Base-by-base conservation (phyloP, 2,797 vertebrate species). In the Cyprinella venusta region DNA sequence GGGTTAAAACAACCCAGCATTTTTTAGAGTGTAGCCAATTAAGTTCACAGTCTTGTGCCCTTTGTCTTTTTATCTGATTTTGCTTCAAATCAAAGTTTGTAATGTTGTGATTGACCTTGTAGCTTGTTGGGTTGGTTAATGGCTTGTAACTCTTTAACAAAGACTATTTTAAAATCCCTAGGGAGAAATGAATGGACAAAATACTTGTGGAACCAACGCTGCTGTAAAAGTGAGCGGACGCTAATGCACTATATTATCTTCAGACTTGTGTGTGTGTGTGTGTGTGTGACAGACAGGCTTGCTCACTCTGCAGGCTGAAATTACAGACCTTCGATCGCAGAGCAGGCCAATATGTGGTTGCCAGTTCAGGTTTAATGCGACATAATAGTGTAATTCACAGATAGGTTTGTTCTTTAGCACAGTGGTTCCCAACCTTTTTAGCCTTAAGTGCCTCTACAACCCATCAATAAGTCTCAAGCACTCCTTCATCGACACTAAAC, bases 321-420 rank as follows among this genome's bases (percentile, higher is more conserved):
- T 91, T 86, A 90, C 87, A 92, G 88, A 68, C 74, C 63, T 38
- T 45, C 8, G 48, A 88, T 70, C 69, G 87, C 72, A 86, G 86
- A 90, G 72, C 48, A 12, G 85, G 81, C 84, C 82, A 79, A 68
- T 84, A 85, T 85, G 89, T 79, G 79, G 88, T 68, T 24, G 77
- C 68, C 65, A 18, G 87, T 59, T 21, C 19, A 54, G 3, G 52
- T 54, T 79, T 79, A 77, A 50, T 54, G 38, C 88, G 61, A 78
- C 80, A 80, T 65, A 26, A 75, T 86, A 83, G 50, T 80, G 48
- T 26, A 56, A 45, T 84, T 84, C 13, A 12, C n/a, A 38, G 61
- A 69, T 8, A 40, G 7, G 50, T 52, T 52, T 52, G 18, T 52
- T 52, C 50, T 52, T 7, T 21, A 52, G 7, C 50, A 8, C 18